Percentiles rank a stretch among this genome's conserved stretches.
These are phyloP conservation scores for Mycteria americana DNA, from an alignment of 2,797 vertebrate species.

Conservation along the genomic window DNA sequence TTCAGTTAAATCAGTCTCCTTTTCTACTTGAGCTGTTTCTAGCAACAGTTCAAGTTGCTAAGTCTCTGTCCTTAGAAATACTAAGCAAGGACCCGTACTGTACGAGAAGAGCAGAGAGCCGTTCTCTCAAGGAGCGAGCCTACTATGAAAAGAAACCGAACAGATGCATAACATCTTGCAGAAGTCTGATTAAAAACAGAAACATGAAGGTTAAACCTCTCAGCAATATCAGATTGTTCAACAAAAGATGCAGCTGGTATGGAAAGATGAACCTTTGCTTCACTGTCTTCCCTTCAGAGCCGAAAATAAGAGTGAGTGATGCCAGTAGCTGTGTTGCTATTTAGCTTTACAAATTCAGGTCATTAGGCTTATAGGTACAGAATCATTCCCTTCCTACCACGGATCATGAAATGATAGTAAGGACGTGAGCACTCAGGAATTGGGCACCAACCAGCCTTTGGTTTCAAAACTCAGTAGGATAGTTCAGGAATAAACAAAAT, in stretches of 20 bases:
- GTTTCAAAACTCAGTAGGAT: not conserved
- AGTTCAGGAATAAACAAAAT: not conserved
- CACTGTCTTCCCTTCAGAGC: not conserved
- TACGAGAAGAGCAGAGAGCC: not conserved
- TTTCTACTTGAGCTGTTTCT: not conserved
- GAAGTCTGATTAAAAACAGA: not conserved
- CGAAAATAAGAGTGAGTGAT: constrained; percentile 44
- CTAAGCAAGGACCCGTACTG: not conserved
- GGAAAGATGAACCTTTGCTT: constrained; percentile 30
- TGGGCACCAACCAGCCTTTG: not conserved
- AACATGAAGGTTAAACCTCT: not conserved
- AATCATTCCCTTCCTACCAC: not conserved
- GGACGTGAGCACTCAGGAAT: not conserved
- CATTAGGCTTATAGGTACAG: not conserved
- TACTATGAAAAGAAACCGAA: not conserved
- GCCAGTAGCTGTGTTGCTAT: not conserved
- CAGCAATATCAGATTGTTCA: not conserved
- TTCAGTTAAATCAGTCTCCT: not conserved
- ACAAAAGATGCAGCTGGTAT: not conserved
- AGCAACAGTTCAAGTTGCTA: not conserved
- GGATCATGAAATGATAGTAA: not conserved
- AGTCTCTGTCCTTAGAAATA: not conserved
- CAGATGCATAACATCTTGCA: not conserved
- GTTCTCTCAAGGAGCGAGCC: not conserved
- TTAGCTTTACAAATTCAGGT: constrained; percentile 18